These are phyloP conservation scores for Hycleus phaleratus DNA, from an alignment of 1,140 invertebrate genomes.

Conservation along the genomic window DNA sequence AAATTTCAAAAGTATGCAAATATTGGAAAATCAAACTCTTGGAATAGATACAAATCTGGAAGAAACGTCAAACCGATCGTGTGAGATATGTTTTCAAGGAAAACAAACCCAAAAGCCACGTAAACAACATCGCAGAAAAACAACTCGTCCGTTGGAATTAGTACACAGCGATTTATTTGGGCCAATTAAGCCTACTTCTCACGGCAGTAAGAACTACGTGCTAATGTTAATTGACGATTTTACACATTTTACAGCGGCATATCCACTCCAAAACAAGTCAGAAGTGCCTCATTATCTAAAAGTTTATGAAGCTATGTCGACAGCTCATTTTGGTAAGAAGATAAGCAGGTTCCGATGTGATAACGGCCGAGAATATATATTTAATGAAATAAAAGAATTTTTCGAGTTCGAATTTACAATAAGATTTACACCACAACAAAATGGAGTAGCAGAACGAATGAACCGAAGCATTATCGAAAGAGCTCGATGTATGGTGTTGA, in stretches of 20 bases:
- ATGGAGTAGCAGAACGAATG: constrained; percentile 40
- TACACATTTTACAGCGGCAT: constrained; percentile 33
- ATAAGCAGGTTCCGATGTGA: constrained; percentile 17
- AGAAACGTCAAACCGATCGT: background rate
- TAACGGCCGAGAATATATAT: constrained; percentile 20
- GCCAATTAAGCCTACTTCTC: constrained; percentile 31
- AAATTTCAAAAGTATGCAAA: constrained; percentile 2
- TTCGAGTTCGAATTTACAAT: constrained; percentile 28
- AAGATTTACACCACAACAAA: constrained; percentile 40
- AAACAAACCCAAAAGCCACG: constrained; percentile 20
- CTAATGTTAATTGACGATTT: constrained; percentile 39
- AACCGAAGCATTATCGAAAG: constrained; percentile 39
- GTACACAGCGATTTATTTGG: constrained; percentile 39
- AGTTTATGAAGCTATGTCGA: constrained; percentile 21
- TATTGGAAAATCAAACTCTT: background rate
- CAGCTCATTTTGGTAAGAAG: constrained; percentile 8
- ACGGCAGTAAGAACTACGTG: constrained; percentile 35
- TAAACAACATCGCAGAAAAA: background rate
- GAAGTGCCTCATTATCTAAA: constrained; percentile 30
- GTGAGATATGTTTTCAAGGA: constrained; percentile 14
- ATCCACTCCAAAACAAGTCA: constrained; percentile 35
- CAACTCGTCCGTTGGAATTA: constrained; percentile 25
- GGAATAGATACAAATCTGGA: background rate
- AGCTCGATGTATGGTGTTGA: constrained; percentile 35
- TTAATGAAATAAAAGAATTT: constrained; percentile 9